Evolutionary conservation across 2,113 vertebrate genomes (phyloP).

Genomic region (Pristiophorus japonicus): DNA sequence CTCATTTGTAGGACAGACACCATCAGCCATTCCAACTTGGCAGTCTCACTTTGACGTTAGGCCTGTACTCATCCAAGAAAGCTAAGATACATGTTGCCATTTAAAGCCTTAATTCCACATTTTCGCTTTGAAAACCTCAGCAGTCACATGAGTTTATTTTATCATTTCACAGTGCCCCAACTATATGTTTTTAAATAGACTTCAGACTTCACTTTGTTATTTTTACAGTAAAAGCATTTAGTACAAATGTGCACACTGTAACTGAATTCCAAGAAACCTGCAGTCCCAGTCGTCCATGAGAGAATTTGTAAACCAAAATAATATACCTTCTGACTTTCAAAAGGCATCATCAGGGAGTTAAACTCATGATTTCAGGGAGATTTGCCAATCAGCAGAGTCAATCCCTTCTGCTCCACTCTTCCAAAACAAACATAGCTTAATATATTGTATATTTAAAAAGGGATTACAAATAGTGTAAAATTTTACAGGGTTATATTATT

Average conservation of each 20-base stretch:
- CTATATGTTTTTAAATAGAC: not conserved
- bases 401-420: not conserved
- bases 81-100: not conserved
- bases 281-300: not conserved
- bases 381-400: not conserved
- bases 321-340: constrained; percentile 21
- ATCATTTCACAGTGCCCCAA: not conserved
- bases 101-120: not conserved
- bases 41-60: not conserved
- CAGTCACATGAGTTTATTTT: not conserved
- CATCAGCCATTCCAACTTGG: not conserved
- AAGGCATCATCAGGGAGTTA: not conserved
- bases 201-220: not conserved
- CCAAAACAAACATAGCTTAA: not conserved
- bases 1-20: not conserved
- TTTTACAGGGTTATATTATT: not conserved
- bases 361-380: not conserved
- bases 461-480: not conserved
- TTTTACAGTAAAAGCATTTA: not conserved
- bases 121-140: constrained; percentile 4
- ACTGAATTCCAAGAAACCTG: constrained; percentile 14
- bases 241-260: not conserved
- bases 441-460: constrained; percentile 12
- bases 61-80: not conserved
- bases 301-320: constrained; percentile 22